Conservation (phyloP, 2,113 vertebrate species). For the Setophaga petechia region DNA sequence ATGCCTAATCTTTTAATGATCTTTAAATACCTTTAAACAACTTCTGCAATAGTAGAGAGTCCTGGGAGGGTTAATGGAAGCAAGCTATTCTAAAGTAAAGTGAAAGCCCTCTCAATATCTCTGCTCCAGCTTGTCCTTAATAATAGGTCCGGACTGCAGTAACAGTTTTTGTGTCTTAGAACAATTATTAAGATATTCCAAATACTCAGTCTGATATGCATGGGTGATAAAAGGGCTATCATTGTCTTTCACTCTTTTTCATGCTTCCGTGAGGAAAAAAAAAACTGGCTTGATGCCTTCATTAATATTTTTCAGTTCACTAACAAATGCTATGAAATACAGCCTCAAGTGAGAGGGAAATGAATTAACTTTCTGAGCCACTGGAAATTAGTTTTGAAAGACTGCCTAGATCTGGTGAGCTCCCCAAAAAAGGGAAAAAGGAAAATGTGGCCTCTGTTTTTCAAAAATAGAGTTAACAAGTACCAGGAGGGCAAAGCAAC, state of each 20-base stretch:
- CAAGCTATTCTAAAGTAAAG: background rate
- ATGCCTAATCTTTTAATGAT: background rate
- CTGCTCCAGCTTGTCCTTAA: background rate
- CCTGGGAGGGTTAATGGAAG: background rate
- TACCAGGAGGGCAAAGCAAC: background rate
- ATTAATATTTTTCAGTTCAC: conserved; percentile 23
- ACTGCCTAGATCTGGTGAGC: background rate
- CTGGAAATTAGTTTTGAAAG: conserved; percentile 4
- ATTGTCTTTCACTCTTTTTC: background rate
- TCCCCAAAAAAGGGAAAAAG: background rate
- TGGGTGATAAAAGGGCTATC: background rate
- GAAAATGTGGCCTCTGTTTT: background rate
- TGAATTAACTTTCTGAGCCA: conserved; percentile 27
- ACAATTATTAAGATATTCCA: background rate
- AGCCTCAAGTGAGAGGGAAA: background rate
- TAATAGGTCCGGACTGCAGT: background rate
- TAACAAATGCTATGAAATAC: background rate
- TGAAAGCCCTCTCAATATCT: background rate
- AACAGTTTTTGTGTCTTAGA: background rate
- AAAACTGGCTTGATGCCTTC: background rate
- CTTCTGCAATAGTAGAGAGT: background rate
- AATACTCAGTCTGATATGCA: background rate
- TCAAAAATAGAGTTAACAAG: background rate
- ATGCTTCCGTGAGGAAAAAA: background rate
- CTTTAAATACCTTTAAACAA: background rate